phyloP scores from a whole-genome alignment of 1,140 invertebrate genomes.

The Rhizoglyphus robini region DNA sequence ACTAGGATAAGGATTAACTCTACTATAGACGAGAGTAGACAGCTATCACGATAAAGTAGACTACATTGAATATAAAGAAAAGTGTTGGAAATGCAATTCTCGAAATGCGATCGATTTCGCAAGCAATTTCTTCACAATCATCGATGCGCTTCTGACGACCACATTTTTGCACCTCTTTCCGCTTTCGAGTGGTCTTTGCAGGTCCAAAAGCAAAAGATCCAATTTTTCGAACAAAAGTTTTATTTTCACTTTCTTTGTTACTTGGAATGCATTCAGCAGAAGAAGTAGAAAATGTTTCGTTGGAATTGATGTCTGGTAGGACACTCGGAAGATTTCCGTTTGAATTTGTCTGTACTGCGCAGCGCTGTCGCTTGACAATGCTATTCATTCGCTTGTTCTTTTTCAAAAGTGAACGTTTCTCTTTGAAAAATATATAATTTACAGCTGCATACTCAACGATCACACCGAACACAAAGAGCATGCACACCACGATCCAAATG shows the following conservation, averaged over 20 bases:
- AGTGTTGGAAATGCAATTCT: conserved; percentile 26
- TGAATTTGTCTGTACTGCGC: background rate
- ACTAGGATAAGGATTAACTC: too few species aligned
- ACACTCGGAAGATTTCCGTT: background rate
- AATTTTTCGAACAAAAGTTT: too few species aligned
- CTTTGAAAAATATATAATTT: conserved; percentile 43
- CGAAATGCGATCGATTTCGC: conserved; percentile 24
- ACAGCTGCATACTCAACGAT: conserved; percentile 37
- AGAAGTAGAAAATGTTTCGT: background rate
- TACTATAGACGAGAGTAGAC: background rate
- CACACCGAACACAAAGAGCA: conserved; percentile 47
- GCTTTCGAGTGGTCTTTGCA: background rate
- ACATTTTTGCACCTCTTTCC: background rate
- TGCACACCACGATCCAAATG: conserved; percentile 21
- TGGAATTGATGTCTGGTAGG: background rate
- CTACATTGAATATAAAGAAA: conserved; percentile 29
- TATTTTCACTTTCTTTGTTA: too few species aligned
- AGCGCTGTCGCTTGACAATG: background rate
- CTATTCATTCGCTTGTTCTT: conserved; percentile 18
- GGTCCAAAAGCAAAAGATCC: too few species aligned
- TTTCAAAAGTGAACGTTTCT: conserved; percentile 25
- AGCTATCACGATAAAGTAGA: conserved; percentile 25
- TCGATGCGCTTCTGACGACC: background rate
- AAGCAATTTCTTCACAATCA: conserved; percentile 23
- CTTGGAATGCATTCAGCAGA: too few species aligned